Percentiles rank a stretch among this genome's conserved stretches.
Evolutionary conservation across 2,888 invertebrate species (phyloP).

Genomic region (Nemapogon koenigi): DNA sequence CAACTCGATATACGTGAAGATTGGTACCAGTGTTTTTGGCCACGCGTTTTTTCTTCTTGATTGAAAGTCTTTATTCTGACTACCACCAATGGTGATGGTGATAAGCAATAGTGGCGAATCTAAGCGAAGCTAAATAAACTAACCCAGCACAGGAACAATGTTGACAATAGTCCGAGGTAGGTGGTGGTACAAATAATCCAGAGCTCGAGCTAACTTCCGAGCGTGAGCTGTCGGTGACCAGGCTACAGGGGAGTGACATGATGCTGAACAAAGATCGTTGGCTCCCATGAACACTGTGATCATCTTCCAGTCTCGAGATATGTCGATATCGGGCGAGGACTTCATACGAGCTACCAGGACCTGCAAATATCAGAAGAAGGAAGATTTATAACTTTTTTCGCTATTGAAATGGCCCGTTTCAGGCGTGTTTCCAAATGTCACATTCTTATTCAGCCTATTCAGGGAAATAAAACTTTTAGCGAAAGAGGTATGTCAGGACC

Average conservation of each 20-base stretch:
- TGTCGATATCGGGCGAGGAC: conserved; percentile 64
- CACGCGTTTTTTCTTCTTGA: too few species aligned
- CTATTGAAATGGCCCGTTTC: too few species aligned
- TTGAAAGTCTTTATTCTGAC: too few species aligned
- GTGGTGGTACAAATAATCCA: conserved; percentile 71
- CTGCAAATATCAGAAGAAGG: conserved; percentile 25
- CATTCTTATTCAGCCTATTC: too few species aligned
- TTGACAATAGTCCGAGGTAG: conserved; percentile 75
- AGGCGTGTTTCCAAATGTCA: too few species aligned
- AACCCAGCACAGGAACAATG: conserved; percentile 74
- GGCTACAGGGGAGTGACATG: conserved; percentile 67
- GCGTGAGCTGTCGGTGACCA: conserved; percentile 69
- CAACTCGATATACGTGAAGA: too few species aligned
- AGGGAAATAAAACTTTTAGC: too few species aligned
- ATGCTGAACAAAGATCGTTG: conserved; percentile 77
- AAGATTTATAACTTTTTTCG: too few species aligned
- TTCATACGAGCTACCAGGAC: conserved; percentile 71
- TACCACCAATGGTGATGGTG: too few species aligned
- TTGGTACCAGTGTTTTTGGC: too few species aligned
- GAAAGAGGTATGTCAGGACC: too few species aligned
- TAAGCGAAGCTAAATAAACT: too few species aligned
- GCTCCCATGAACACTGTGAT: conserved; percentile 78
- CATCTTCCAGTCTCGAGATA: conserved; percentile 75
- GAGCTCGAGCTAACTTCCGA: conserved; percentile 65
- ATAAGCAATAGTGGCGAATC: not conserved